A percentile compares a stretch with the other conserved stretches of the same genome.
Conservation (phyloP, 2,797 vertebrate species). For the Poecilia wingei region DNA sequence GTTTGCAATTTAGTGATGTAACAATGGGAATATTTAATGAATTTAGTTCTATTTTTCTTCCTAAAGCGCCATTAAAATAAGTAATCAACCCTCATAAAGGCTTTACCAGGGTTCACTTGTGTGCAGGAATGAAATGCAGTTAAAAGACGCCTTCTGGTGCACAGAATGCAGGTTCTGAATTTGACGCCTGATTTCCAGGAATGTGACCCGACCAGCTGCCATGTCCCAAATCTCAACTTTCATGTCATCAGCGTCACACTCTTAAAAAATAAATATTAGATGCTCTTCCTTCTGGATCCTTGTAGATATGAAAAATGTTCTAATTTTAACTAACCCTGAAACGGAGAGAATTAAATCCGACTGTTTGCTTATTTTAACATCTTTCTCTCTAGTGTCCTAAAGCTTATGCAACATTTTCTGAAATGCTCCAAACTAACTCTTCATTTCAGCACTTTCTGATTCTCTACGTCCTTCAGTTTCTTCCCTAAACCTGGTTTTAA, state of each 20-base stretch:
- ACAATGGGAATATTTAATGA: background rate
- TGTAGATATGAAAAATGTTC: background rate
- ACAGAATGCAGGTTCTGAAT: background rate
- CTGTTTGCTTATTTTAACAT: background rate
- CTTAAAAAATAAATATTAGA: background rate
- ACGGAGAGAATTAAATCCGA: background rate
- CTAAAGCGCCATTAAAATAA: background rate
- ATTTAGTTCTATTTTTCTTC: background rate
- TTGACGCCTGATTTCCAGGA: background rate
- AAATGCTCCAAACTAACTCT: background rate
- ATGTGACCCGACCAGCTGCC: background rate
- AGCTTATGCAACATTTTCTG: background rate
- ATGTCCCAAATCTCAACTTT: background rate
- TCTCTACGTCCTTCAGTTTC: background rate
- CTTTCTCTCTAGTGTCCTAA: background rate
- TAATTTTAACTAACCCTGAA: background rate
- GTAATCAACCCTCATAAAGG: background rate
- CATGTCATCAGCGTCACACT: background rate
- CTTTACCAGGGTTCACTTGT: background rate
- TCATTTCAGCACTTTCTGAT: background rate
- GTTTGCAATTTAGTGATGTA: background rate
- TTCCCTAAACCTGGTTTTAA: background rate
- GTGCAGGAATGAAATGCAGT: background rate
- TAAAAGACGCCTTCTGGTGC: background rate
- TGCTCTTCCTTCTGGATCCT: background rate